phyloP scores from a whole-genome alignment of 1,140 invertebrate genomes.

The Drosophila subobscura region DNA sequence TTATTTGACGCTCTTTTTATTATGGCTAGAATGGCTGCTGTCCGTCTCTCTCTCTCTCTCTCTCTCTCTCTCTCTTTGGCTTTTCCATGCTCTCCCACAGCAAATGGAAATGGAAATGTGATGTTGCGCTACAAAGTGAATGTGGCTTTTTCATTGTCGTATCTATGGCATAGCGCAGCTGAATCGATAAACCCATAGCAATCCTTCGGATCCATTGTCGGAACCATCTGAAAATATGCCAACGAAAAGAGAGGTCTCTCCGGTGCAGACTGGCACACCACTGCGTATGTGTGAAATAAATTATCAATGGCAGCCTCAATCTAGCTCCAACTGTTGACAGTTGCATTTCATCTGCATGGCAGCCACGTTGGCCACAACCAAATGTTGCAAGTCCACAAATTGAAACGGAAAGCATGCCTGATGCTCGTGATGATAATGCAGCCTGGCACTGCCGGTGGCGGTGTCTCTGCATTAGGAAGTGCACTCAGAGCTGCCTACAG shows the following conservation, averaged over 20 bases:
- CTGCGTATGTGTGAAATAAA: too few relatives aligned
- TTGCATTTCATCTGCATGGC: slow-evolving; percentile 31
- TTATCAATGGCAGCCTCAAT: not conserved
- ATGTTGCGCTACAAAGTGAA: not conserved
- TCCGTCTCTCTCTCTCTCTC: not conserved
- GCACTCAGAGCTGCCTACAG: not conserved
- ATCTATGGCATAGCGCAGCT: too few relatives aligned
- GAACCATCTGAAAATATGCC: too few relatives aligned
- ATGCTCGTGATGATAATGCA: too few relatives aligned
- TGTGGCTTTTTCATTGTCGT: too few relatives aligned
- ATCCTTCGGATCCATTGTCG: slow-evolving; percentile 2
- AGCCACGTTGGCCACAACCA: slow-evolving; percentile 22
- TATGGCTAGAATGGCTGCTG: slow-evolving; percentile 4
- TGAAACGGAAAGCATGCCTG: not conserved
- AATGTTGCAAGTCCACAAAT: slow-evolving; percentile 18
- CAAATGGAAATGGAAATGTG: slow-evolving; percentile 6
- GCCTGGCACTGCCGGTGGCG: not conserved
- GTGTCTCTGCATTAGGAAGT: slow-evolving; percentile 5
- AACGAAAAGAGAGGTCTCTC: too few relatives aligned
- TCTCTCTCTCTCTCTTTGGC: not conserved
- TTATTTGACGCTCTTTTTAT: slow-evolving; percentile 61
- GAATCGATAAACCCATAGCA: too few relatives aligned
- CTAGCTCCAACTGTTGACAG: slow-evolving; percentile 18
- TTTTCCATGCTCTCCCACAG: too few relatives aligned
- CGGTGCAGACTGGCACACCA: too few relatives aligned